A percentile compares a stretch with the other conserved stretches of the same genome.
Evolutionary conservation across 2,888 invertebrate species (phyloP).

Genomic region (Metopia argyrocephala): DNA sequence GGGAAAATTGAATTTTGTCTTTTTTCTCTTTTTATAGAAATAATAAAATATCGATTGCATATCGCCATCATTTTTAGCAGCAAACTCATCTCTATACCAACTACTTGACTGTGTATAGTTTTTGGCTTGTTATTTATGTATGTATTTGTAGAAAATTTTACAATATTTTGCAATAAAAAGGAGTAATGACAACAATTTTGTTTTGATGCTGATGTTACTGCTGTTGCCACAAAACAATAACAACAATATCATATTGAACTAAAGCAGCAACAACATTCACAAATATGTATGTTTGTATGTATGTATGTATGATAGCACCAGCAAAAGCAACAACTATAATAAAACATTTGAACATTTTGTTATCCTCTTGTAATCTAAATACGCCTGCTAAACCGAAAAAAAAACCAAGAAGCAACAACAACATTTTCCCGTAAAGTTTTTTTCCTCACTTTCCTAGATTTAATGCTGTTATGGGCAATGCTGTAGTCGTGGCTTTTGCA

Average conservation of each 20-base stretch:
- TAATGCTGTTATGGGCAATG: conserved; percentile 34
- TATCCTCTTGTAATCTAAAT: conserved; percentile 63
- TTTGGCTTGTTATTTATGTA: conserved; percentile 10
- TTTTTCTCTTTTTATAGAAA: conserved; percentile 42
- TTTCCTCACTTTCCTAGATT: conserved; percentile 20
- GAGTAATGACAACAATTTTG: conserved; percentile 31
- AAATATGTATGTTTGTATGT: conserved; percentile 16
- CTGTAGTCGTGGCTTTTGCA: conserved; percentile 72
- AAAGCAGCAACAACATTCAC: conserved; percentile 25
- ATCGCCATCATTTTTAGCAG: conserved; percentile 47
- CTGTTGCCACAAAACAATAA: conserved; percentile 45
- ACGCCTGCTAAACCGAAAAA: conserved; percentile 57
- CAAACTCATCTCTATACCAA: neutral
- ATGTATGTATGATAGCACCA: conserved; percentile 40
- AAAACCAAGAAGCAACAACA: conserved; percentile 57
- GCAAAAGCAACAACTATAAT: conserved; percentile 7
- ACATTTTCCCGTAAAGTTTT: conserved; percentile 46
- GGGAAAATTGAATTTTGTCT: neutral
- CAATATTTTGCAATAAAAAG: neutral
- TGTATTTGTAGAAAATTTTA: neutral
- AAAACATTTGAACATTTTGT: conserved; percentile 31
- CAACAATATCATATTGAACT: conserved; percentile 56
- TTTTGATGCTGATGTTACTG: conserved; percentile 41
- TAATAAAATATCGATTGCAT: conserved; percentile 60
- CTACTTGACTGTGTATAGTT: conserved; percentile 25